Base-by-base conservation (phyloP, 2,888 invertebrate genomes). In the Nineta flava region DNA sequence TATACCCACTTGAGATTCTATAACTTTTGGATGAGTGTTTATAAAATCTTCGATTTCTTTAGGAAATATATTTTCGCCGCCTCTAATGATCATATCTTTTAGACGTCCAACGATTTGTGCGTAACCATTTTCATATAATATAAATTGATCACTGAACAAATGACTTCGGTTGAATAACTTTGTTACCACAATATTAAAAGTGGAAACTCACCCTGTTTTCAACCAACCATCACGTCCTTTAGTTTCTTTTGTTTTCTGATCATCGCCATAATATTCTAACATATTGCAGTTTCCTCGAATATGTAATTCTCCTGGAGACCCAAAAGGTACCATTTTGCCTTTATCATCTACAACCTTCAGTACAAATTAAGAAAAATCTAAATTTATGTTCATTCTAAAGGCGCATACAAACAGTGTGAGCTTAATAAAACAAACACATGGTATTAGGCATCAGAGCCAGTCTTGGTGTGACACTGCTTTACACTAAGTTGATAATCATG, bases 11-110 rank as follows among this genome's bases (percentile, higher is more conserved):
- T 86, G 81, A 42, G 76, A 79, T 59, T 88, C 86, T n/a, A 77
- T 60, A 42, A 90, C 71, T 57, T 75, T 73, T 0, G 84, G 83
- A 67, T 88, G 86, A 0, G 76, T 76, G 58, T 79, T 78, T n/a
- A 88, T 64, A 46, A 81, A 67, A 53, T 84, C 78, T 63, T 90
- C 90, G 16, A 91, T 76, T 69, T 90, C 88, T 72, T 78, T 79
- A 0, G 90, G 88, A 54, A 81, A 87, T 50, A 90, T 81, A 60
- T 88, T 88, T 65, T 87, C 87, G 21, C 88, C 88, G 0, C 87
- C 87, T 51, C 86, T 66, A 40, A 86, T 83, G 34, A 88, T 77
- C 68, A 87, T 77, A 54, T 88, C 87, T 60, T 87, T 87, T 3
- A 81, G 59, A 44, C 87, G 68, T 0, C 87, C 88, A 5, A 84